Evolutionary conservation across 2,797 vertebrate species (phyloP).

Genomic region (Cercopithecus neglectus): DNA sequence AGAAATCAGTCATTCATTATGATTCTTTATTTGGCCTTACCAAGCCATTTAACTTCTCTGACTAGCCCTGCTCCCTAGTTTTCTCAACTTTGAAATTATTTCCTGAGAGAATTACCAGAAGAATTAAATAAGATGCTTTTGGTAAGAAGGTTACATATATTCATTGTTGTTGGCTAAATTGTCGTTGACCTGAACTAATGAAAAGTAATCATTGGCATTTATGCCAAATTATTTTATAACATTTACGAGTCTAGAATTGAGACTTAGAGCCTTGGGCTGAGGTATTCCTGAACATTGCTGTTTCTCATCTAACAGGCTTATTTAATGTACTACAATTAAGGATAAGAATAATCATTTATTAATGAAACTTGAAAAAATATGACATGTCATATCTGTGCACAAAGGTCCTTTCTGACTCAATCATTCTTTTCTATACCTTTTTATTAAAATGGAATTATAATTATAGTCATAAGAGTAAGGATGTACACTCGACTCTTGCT

Average conservation of each 20-base stretch:
- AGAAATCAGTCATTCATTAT: background rate
- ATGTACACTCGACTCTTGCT: background rate
- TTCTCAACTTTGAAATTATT: slow-evolving; percentile 17
- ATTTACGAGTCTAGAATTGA: background rate
- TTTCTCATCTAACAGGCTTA: background rate
- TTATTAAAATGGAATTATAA: background rate
- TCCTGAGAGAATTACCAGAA: background rate
- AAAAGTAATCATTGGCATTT: background rate
- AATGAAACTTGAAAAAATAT: background rate
- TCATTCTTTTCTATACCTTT: background rate
- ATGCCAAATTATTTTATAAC: background rate
- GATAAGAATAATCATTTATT: background rate
- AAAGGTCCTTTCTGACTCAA: background rate
- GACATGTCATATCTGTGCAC: background rate
- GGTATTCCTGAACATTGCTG: background rate
- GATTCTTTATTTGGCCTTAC: background rate
- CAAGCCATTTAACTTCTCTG: background rate
- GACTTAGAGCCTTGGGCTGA: background rate
- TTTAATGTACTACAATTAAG: background rate
- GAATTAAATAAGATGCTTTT: background rate
- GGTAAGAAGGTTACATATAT: background rate
- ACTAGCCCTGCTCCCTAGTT: background rate
- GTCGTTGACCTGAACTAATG: background rate
- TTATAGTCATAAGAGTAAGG: background rate
- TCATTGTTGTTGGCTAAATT: background rate